A percentile compares a stretch with the other conserved stretches of the same genome.
Evolutionary conservation across 1,140 invertebrate genomes (phyloP).

Genomic region (Sarcophaga peregrina): DNA sequence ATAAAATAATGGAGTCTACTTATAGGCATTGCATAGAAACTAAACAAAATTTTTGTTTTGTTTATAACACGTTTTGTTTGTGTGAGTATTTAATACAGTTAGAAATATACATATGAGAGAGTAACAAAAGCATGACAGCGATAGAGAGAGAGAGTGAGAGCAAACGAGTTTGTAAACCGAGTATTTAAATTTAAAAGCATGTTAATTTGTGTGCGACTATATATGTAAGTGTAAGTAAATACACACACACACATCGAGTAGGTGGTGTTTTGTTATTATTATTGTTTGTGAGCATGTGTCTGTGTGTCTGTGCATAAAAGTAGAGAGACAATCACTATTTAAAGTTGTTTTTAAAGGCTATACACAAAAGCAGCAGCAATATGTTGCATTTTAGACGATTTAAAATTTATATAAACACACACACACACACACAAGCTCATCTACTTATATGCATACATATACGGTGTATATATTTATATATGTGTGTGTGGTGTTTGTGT

Average conservation of each 20-base stretch:
- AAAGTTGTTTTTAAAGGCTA: conserved; percentile 33
- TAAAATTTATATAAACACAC: background rate
- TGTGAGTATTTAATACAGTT: too few species aligned
- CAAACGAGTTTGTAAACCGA: background rate
- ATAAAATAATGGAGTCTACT: background rate
- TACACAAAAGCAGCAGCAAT: conserved; percentile 7
- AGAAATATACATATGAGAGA: too few species aligned
- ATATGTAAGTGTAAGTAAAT: background rate
- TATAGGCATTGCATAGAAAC: background rate
- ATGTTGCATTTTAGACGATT: conserved; percentile 24
- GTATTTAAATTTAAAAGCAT: background rate
- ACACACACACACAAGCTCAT: background rate
- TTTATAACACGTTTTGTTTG: too few species aligned
- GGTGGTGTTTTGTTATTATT: background rate
- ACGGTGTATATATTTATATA: background rate
- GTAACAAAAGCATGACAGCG: too few species aligned
- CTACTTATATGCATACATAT: background rate
- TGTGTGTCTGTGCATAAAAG: background rate
- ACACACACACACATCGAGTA: background rate
- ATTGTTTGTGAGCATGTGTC: background rate
- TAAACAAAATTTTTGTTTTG: background rate
- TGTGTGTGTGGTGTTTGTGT: background rate
- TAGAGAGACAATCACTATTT: conserved; percentile 26
- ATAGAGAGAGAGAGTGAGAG: too few species aligned
- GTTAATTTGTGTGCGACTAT: background rate